Evolutionary conservation across 2,797 vertebrate genomes (phyloP), one percentile per base, ranked within the genome.

Genomic region (Myripristis murdjan): DNA sequence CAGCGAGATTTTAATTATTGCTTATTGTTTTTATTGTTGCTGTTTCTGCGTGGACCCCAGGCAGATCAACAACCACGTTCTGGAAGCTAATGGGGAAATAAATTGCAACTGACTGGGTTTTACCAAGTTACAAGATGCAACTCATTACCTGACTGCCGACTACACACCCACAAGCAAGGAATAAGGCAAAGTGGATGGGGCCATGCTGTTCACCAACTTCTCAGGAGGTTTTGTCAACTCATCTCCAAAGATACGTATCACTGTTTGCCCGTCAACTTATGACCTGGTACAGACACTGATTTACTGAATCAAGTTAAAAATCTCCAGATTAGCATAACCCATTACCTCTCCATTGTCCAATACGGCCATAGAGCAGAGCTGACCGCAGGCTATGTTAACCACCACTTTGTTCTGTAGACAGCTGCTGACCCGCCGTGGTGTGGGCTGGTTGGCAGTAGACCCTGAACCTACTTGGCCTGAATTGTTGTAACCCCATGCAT

Each of bases 401-500:
- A 95, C 96, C 53, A 96, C 92, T 92, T 99, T 99, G 89, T 94
- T 98, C 83, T 99, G 98, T 64, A 99, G 87, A 81, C 97, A 98
- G 91, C 96, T 96, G 65, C 96, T 98, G 81, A 99, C 98, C 86
- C 97, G 94, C 46, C 97, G 95, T 1, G 98, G 98, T 3, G 97
- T 99, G 0, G 97, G 96, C 9, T 99, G 98, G 89, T 98, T 99
- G 86, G 96, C 97, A n/a, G 97, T 99, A 20, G 98, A 99, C 9
- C 97, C 98, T 14, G 98, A 99, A 20, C 98, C 98, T 46, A 99
- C 96, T 89, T 99, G 98, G 52, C 98, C 98, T 0, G 97, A 99
- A 90, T 99, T 99, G 88, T 99, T 99, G 90, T 98, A 99, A 57
- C 98, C 98, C 98, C 98, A 99, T 0, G 98, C 97, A 60, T 93